Conservation (phyloP, 1,140 invertebrate species). For the Rhynchophorus ferrugineus region DNA sequence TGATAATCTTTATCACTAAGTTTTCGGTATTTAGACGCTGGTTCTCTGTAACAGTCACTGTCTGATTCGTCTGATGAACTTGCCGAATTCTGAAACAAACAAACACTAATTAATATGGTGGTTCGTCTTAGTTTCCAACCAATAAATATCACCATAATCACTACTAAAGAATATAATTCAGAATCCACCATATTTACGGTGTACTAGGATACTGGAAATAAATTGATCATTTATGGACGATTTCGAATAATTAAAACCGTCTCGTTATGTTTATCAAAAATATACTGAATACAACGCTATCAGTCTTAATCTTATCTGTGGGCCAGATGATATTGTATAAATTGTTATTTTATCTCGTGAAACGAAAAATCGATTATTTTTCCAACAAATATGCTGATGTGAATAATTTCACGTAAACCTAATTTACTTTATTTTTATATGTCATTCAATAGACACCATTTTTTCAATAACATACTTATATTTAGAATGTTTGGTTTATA, state of each 20-base stretch:
- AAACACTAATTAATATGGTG: not conserved
- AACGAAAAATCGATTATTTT: not conserved
- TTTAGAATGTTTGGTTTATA: too few relatives aligned
- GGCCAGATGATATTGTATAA: too few relatives aligned
- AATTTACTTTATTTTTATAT: too few relatives aligned
- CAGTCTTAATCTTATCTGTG: not conserved
- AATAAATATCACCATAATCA: not conserved
- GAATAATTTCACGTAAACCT: not conserved
- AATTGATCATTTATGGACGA: too few relatives aligned
- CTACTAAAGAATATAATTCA: not conserved
- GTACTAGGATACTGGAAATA: too few relatives aligned
- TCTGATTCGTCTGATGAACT: slow-evolving; percentile 31
- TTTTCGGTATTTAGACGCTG: slow-evolving; percentile 53
- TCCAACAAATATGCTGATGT: too few relatives aligned
- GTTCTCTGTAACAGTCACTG: slow-evolving; percentile 53
- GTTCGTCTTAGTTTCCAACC: not conserved
- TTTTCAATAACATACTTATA: too few relatives aligned
- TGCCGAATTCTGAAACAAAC: slow-evolving; percentile 28
- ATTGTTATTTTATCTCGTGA: not conserved
- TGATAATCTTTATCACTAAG: slow-evolving; percentile 37
- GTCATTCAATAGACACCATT: too few relatives aligned
- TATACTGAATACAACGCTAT: not conserved
- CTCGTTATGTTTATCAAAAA: not conserved
- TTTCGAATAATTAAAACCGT: too few relatives aligned
- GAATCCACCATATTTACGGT: not conserved